phyloP scores from a whole-genome alignment of 2,888 invertebrate species.

The Philereme vetulata region DNA sequence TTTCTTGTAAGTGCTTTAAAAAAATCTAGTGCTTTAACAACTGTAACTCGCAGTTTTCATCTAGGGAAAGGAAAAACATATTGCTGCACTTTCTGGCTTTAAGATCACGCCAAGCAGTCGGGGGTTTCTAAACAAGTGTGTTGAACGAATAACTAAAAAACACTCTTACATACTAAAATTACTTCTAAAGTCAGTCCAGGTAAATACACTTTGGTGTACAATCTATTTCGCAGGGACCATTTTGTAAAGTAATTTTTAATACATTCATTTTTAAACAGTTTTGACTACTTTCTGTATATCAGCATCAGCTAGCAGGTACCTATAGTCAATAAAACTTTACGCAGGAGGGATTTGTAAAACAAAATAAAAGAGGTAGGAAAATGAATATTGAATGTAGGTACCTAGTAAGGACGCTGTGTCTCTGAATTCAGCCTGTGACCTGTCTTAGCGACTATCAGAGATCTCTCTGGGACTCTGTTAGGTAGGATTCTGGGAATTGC shows the following conservation, averaged over 20 bases:
- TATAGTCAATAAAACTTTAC: neutral
- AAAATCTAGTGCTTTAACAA: neutral
- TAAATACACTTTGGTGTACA: slow-evolving; percentile 1
- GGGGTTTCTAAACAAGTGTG: neutral
- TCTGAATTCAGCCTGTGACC: too few relatives aligned
- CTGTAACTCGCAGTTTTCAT: neutral
- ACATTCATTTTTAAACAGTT: neutral
- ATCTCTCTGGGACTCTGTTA: too few relatives aligned
- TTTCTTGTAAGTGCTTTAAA: neutral
- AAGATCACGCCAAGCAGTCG: neutral
- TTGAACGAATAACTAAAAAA: slow-evolving; percentile 5
- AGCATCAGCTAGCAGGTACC: neutral
- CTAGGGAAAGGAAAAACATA: neutral
- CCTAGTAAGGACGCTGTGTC: too few relatives aligned
- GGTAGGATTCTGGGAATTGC: too few relatives aligned
- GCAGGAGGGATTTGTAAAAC: neutral
- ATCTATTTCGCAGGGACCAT: neutral
- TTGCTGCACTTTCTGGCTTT: neutral
- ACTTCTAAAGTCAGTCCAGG: neutral
- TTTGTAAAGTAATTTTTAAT: too few relatives aligned
- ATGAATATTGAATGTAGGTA: too few relatives aligned
- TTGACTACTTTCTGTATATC: slow-evolving; percentile 1
- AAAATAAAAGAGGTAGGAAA: neutral
- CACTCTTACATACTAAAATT: too few relatives aligned
- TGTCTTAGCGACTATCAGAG: too few relatives aligned